Evolutionary conservation across 2,797 vertebrate species (phyloP).

Genomic region (Protosalanx chinensis): DNA sequence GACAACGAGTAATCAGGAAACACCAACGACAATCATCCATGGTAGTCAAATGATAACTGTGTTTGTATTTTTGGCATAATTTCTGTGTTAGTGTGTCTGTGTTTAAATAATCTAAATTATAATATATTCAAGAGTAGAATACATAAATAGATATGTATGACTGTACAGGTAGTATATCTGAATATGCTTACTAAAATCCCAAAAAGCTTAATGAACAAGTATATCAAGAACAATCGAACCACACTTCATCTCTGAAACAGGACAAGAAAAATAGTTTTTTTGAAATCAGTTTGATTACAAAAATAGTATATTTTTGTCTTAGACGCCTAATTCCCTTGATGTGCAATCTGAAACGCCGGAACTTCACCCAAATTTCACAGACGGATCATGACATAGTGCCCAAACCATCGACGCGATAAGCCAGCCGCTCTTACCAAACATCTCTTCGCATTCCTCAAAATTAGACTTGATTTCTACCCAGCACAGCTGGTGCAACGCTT

Average conservation of each 20-base stretch:
- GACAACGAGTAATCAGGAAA: neutral
- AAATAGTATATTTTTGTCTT: conserved; percentile 28
- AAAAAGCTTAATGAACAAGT: conserved; percentile 3
- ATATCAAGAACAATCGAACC: conserved; percentile 6
- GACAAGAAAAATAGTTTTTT: conserved; percentile 15
- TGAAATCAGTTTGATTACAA: conserved; percentile 25
- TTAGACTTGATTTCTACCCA: neutral
- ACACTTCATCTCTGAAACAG: conserved; percentile 6
- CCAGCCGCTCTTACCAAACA: neutral
- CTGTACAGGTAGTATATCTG: conserved; percentile 38
- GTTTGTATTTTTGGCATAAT: conserved; percentile 28
- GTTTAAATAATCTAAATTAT: neutral
- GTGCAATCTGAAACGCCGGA: neutral
- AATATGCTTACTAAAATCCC: conserved; percentile 32
- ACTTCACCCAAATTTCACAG: neutral
- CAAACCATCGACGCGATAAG: neutral
- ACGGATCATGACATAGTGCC: neutral
- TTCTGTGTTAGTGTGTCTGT: conserved; percentile 28
- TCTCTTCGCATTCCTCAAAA: too few species aligned
- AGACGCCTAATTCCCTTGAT: neutral
- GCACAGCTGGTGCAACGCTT: neutral
- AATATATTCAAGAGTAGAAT: conserved; percentile 47
- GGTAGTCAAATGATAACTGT: conserved; percentile 10
- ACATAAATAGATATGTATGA: conserved; percentile 31
- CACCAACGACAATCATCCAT: neutral